Evolutionary conservation across 2,888 invertebrate species (phyloP), one percentile per base, ranked within the genome.

Genomic region (Bombylius discolor): DNA sequence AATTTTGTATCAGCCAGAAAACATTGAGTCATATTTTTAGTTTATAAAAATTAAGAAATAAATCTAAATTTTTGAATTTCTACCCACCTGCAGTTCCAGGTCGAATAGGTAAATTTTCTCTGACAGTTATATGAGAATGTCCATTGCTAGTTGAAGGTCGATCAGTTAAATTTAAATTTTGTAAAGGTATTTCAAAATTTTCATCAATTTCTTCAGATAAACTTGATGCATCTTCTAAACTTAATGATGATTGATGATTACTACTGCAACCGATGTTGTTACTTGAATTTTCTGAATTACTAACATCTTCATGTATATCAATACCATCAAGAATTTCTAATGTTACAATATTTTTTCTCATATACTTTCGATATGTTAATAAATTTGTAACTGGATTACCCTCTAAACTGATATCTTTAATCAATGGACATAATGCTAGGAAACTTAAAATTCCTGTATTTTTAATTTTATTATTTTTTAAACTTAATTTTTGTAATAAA

Each of bases 381-480:
- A 66, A 60, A 44, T 66, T 64, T 3, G 72, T 67, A 4, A 76
- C 71, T 3, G 75, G 76, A 68, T 79, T 79, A 13, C 75, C 74
- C 36, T 75, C 69, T 52, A 82, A 67, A 62, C 79, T 76, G 1
- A 82, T 68, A 7, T 79, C 78, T 60, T 77, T 74, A 47, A 82
- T 62, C 62, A 79, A 78, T 51, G 78, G 77, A 53, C 74, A 74
- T 59, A 72, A 62, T 3, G 68, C 70, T 12, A 74, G 57, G 58
- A 74, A 74, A 44, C 71, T 68, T 45, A 74, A 64, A 14, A 67
- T 58, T 12, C 67, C 68, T 58, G 73, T 61, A 39, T 71, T 69
- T 51, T 67, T 67, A 34, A 74, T 70, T 45, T 68, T 68, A 62
- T 74, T 74, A 49, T 70, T 63, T n/a, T 66, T 68, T 2, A 67